Conservation (phyloP, 37 sponge, comb jelly and placozoan genomes). For the Oscarella lobularis region DNA sequence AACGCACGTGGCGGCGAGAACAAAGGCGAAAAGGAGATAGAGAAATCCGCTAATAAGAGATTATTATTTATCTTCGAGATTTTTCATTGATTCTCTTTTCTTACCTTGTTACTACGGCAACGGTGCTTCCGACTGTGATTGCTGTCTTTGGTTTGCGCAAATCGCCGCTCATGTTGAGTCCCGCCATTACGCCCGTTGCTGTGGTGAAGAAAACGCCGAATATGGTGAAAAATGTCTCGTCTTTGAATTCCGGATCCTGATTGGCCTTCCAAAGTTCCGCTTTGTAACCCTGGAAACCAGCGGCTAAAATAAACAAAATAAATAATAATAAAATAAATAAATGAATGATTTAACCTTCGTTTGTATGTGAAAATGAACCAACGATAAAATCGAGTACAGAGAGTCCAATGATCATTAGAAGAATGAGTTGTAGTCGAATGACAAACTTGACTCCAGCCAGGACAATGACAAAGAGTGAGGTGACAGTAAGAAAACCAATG, state of each 20-base stretch:
- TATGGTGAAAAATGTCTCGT: conserved; percentile 25
- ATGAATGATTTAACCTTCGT: conserved; percentile 7
- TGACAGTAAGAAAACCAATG: conserved; percentile 14
- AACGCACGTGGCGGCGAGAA: conserved; percentile 17
- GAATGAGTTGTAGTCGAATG: conserved; percentile 23
- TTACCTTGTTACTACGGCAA: conserved; percentile 19
- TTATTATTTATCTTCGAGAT: not conserved
- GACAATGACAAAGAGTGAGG: conserved; percentile 18
- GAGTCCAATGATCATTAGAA: conserved; percentile 11
- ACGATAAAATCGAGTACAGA: conserved; percentile 33
- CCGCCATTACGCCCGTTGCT: conserved; percentile 24
- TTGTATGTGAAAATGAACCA: conserved; percentile 13
- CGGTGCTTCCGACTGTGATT: conserved; percentile 18
- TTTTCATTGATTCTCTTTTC: not conserved
- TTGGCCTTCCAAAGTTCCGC: not conserved
- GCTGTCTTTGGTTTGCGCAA: conserved; percentile 16
- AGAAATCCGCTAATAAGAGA: conserved; percentile 17
- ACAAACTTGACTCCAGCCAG: conserved; percentile 30
- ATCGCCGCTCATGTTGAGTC: conserved; percentile 27
- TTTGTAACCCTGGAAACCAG: conserved; percentile 5
- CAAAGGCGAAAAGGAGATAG: conserved; percentile 22
- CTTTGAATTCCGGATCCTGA: conserved; percentile 19
- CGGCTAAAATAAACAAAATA: not conserved
- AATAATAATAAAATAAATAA: conserved; percentile 1
- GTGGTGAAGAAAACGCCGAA: conserved; percentile 36